A percentile compares a stretch with the other conserved stretches of the same genome.
These are phyloP conservation scores for Balearica regulorum DNA, from an alignment of 2,797 vertebrate species.

Conservation along the genomic window DNA sequence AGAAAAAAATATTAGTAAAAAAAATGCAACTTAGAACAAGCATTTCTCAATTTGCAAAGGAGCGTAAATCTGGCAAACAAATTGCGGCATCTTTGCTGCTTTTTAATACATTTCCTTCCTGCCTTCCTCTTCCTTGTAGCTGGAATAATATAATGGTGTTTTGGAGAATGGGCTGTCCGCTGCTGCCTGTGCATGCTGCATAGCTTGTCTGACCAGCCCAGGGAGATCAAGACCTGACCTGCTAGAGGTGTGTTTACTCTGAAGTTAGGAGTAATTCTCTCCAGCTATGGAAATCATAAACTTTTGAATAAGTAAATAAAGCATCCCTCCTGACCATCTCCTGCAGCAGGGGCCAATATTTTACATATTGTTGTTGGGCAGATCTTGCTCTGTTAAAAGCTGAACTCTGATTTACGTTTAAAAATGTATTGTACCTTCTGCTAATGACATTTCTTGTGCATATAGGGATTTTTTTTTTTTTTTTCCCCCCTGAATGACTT, in stretches of 20 bases:
- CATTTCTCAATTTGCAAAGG: not conserved
- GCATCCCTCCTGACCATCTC: not conserved
- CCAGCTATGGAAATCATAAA: not conserved
- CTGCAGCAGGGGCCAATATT: not conserved
- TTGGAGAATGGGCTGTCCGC: not conserved
- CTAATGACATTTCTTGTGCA: not conserved
- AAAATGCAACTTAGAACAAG: not conserved
- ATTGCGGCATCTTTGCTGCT: not conserved
- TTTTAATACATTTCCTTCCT: not conserved
- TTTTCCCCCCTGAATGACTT: not conserved
- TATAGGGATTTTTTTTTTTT: not conserved
- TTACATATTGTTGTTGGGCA: not conserved
- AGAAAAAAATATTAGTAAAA: fast-evolving
- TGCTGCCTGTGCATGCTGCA: fast-evolving
- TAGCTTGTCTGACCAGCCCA: not conserved
- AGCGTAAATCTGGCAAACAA: not conserved
- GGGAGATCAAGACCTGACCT: not conserved
- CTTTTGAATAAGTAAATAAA: not conserved
- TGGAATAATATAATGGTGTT: not conserved
- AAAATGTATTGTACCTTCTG: not conserved
- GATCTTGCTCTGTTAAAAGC: not conserved
- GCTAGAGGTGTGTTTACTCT: not conserved
- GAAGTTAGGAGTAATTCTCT: not conserved
- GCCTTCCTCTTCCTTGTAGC: not conserved
- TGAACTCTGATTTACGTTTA: not conserved